These are phyloP conservation scores for Enteromius anoplus DNA, from an alignment of 2,797 vertebrate genomes.

Conservation along the genomic window DNA sequence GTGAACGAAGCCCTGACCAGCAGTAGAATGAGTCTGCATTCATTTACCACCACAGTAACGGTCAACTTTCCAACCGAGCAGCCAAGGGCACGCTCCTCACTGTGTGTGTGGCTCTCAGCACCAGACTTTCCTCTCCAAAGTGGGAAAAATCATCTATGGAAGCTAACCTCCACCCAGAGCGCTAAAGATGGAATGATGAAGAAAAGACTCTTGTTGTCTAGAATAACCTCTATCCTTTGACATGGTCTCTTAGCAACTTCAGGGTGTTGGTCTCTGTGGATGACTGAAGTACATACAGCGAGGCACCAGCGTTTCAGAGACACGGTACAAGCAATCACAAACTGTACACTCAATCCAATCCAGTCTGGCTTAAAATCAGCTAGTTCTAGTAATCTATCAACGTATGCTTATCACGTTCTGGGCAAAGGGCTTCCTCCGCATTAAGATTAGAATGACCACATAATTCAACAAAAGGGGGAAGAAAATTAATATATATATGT, in stretches of 20 bases:
- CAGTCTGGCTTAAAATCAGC: background rate
- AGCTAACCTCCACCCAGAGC: slow-evolving; percentile 59
- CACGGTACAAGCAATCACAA: background rate
- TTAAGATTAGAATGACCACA: no score
- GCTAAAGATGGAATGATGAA: slow-evolving; percentile 67
- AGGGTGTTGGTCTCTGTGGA: background rate
- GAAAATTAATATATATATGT: no score
- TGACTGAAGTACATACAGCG: background rate
- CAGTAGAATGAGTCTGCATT: slow-evolving; percentile 77
- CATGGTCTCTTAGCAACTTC: slow-evolving; percentile 67
- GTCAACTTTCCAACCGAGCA: slow-evolving; percentile 75
- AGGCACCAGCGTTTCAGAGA: background rate
- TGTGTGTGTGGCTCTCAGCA: slow-evolving; percentile 37
- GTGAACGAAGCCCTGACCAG: slow-evolving; percentile 56
- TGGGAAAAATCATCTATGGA: slow-evolving; percentile 62
- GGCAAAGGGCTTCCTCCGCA: background rate
- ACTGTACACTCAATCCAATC: background rate
- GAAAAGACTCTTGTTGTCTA: slow-evolving; percentile 49
- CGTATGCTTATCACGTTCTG: background rate
- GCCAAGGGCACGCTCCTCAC: slow-evolving; percentile 67
- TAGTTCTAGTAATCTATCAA: background rate
- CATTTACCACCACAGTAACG: slow-evolving; percentile 70
- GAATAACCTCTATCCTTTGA: slow-evolving; percentile 48
- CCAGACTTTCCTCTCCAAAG: slow-evolving; percentile 73
- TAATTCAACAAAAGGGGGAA: no score